Conservation (phyloP, 2,888 invertebrate genomes). For the Rotaria socialis region DNA sequence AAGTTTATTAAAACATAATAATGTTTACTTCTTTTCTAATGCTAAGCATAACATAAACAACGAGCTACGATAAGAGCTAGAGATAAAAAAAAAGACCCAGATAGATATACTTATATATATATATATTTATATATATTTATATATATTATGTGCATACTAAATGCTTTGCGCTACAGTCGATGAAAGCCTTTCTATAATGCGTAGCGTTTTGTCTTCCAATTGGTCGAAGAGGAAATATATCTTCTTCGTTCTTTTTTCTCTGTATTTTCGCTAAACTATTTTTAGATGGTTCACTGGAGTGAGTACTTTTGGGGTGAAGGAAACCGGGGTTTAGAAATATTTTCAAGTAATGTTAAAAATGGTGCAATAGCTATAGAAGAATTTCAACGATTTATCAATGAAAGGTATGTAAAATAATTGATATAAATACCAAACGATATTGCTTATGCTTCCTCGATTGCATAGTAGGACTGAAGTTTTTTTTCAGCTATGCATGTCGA, state of each 20-base stretch:
- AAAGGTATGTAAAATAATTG: background rate
- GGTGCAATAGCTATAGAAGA: constrained; percentile 33
- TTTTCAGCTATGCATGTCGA: no score
- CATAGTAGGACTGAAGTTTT: no score
- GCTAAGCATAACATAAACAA: background rate
- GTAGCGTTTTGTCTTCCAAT: background rate
- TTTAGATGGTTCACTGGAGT: background rate
- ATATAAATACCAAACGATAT: background rate
- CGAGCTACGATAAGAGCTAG: background rate
- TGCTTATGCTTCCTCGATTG: background rate
- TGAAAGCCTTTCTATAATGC: background rate
- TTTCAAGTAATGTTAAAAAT: constrained; percentile 44
- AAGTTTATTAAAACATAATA: background rate
- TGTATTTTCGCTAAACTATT: background rate
- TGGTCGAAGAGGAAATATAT: background rate
- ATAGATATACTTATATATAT: background rate
- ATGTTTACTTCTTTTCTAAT: background rate
- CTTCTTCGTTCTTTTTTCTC: background rate
- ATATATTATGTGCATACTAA: no score
- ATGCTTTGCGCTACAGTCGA: background rate
- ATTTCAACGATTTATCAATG: constrained; percentile 32
- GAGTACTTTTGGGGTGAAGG: constrained; percentile 44
- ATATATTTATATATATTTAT: background rate
- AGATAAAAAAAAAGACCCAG: background rate
- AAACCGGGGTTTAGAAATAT: constrained; percentile 39